Evolutionary conservation across 2,113 vertebrate species (phyloP).

Genomic region (Anseranas semipalmata): DNA sequence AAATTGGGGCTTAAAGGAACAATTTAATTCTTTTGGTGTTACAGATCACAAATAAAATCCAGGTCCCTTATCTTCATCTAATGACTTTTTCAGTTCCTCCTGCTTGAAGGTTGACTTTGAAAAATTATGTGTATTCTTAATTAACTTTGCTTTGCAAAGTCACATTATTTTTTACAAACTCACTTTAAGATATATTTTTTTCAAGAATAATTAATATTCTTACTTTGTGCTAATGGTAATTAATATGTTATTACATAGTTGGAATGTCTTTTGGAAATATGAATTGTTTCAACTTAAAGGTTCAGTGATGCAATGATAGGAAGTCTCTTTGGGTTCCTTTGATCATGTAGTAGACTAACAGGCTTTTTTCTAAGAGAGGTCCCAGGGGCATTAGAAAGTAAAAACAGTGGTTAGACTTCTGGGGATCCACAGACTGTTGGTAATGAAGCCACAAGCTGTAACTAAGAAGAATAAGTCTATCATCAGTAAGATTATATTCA

Average conservation of each 20-base stretch:
- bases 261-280: background rate
- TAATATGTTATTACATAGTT: background rate
- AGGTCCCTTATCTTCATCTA: background rate
- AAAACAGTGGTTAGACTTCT: background rate
- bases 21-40: background rate
- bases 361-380: background rate
- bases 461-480: background rate
- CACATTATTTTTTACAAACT: background rate
- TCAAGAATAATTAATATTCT: background rate
- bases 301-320: background rate
- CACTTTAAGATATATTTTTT: background rate
- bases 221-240: background rate
- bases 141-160: background rate
- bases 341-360: background rate
- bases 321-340: background rate
- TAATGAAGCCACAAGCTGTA: background rate
- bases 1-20: background rate
- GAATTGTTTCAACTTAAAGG: background rate
- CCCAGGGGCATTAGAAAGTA: background rate
- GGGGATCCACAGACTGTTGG: background rate
- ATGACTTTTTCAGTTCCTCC: background rate
- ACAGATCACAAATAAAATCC: background rate
- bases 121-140: background rate
- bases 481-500: background rate
- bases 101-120: background rate